Evolutionary conservation across 64 coral and sea anemone species (phyloP), one percentile per base, ranked within the genome.

Genomic region (Porites australiensis): DNA sequence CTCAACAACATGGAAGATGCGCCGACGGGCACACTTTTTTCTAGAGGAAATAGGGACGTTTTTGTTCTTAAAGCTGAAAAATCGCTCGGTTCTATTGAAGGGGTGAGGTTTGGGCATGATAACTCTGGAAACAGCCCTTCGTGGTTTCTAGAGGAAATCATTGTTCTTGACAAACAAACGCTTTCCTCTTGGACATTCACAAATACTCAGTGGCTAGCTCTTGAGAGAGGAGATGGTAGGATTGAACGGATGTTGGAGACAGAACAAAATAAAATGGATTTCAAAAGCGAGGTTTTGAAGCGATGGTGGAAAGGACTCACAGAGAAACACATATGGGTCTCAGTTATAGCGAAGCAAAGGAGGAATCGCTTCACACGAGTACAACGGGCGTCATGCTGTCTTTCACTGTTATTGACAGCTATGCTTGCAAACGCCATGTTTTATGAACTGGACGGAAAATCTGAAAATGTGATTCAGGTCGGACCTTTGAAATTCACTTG

Each of bases 361-460:
- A 50, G 70, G 4, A 87, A 75, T 18, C 10, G 37, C 13, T 90
- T 90, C 27, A 90, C 89, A 13, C 77, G 89, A 27, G 63, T 70
- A 18, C 89, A 90, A 15, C 7, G 89, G 52, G 51, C 51, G 14
- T 69, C 89, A 3, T 90, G 89, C 44, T 90, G 89, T 15, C 49
- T 90, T 60, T 82, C 58, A 9, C 4, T 82, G 8, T 19, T 90
- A 11, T 82, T 90, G 5, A 62, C 75, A 2, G 58, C 89, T 20
- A 90, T 90, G 89, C 49, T 90, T 57, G 45, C 89, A 6, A 90
- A 90, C 19, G 89, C 89, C 4, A 90, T 90, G 64, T 90, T 90
- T 52, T 90, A 90, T 59, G 57, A 82, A 13, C 19, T 82, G 14
- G 78, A 78, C 44, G 65, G 49, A 6, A 57, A 67, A 68, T 48